Evolutionary conservation across 2,888 invertebrate species (phyloP), one percentile per base, ranked within the genome.

Genomic region (Cephus sareptanus): DNA sequence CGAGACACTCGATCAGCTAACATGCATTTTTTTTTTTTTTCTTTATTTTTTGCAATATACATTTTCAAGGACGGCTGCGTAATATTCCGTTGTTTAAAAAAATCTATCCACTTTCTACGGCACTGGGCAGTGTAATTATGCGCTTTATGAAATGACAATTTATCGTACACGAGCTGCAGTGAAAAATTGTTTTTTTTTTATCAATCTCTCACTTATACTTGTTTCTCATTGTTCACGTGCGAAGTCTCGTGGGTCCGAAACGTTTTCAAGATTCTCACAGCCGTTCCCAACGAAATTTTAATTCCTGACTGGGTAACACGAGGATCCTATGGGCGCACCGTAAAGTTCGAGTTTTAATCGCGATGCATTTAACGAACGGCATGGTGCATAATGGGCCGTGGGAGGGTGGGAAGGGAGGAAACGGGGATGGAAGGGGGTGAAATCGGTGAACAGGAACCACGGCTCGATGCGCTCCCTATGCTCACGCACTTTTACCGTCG

Each of bases 361-460:
- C 71, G 71, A 71, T 71, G 33, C 71, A 71, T 71, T 33, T 71
- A 71, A 71, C 71, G 71, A 71, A 71, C 71, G 71, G 71, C 71
- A 34, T 34, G 71, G 71, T 34, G 71, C 71, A 71, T 56, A 33
- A 70, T 34, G 69, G 76, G 73, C 31, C 33, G 73, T 73, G 33
- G 33, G 71, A 69, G 79, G 74, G 75, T 75, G 81, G 71, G 12
- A 34, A 71, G 71, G 71, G 34, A 71, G 34, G 13, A 34, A 23
- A 76, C 75, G 84, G 83, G 84, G 84, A 86, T 87, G 85, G 88
- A 89, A 88, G 86, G 89, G 89, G 90, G 89, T 88, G 88, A 89
- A 87, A 90, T 90, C 90, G 90, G 90, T 87, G 89, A 89, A 85
- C 87, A 90, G 90, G 90, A 90, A 89, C 87, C 87, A 89, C 85